Percentiles rank a stretch among this genome's conserved stretches.
phyloP scores from a whole-genome alignment of 2,888 invertebrate genomes.

The Mylabris sibirica region DNA sequence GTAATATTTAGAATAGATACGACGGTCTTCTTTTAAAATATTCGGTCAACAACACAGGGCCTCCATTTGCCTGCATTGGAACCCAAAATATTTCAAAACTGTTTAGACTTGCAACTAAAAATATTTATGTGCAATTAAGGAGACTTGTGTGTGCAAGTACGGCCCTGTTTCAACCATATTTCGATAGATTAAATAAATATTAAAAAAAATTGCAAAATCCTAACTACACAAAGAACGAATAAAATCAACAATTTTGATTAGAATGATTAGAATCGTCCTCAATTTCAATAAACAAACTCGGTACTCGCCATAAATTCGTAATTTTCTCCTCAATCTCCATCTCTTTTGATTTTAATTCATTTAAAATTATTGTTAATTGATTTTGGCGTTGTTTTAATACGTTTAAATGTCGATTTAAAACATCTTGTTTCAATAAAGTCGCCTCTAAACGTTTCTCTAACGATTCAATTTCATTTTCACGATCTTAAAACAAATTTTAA shows the following conservation, averaged over 20 bases:
- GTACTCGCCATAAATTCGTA: constrained; percentile 58
- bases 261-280: constrained; percentile 36
- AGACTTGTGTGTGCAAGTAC: too few relatives aligned
- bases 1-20: background rate
- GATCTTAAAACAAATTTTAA: constrained; percentile 50
- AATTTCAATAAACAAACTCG: constrained; percentile 58
- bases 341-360: constrained; percentile 52
- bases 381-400: constrained; percentile 54
- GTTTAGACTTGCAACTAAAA: too few relatives aligned
- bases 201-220: background rate
- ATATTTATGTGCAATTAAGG: too few relatives aligned
- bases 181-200: constrained; percentile 6
- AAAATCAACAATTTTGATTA: constrained; percentile 30
- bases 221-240: background rate
- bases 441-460: constrained; percentile 54
- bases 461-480: constrained; percentile 58
- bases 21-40: background rate
- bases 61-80: too few relatives aligned
- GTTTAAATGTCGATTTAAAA: constrained; percentile 53
- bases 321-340: constrained; percentile 53
- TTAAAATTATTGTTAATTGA: constrained; percentile 53
- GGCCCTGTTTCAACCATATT: too few relatives aligned
- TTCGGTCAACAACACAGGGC: too few relatives aligned
- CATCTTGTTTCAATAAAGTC: constrained; percentile 50
- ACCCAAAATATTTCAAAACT: too few relatives aligned